Evolutionary conservation across 2,113 vertebrate genomes (phyloP).

Genomic region (Acanthisitta chloris): DNA sequence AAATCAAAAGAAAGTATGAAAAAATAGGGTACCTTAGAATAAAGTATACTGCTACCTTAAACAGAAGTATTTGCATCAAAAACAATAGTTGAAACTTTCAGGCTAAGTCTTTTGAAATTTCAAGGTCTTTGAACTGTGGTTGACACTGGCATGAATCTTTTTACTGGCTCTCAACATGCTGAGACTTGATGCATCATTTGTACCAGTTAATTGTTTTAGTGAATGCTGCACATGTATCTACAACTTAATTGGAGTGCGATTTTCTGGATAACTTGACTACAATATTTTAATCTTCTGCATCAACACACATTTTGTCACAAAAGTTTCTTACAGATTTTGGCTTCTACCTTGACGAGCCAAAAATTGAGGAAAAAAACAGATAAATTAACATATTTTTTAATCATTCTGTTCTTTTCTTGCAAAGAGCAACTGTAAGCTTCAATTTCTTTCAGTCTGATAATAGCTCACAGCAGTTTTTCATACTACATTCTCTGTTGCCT

Average conservation of each 20-base stretch:
- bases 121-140: constrained; percentile 40
- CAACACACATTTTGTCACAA: background rate
- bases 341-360: background rate
- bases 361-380: background rate
- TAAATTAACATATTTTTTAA: background rate
- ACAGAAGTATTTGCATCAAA: constrained; percentile 41
- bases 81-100: constrained; percentile 46
- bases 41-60: constrained; percentile 4
- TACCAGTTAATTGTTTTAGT: background rate
- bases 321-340: background rate
- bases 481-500: background rate
- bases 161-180: constrained; percentile 19
- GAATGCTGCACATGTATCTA: background rate
- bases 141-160: constrained; percentile 43
- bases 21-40: background rate
- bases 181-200: background rate
- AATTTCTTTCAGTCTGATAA: background rate
- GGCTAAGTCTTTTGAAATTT: constrained; percentile 32
- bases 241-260: background rate
- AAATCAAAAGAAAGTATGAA: background rate
- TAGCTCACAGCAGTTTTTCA: background rate
- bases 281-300: background rate
- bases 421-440: background rate
- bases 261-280: background rate
- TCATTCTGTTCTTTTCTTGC: background rate